Evolutionary conservation across 2,888 invertebrate genomes (phyloP), one percentile per base, ranked within the genome.

Genomic region (Eilema caniola): DNA sequence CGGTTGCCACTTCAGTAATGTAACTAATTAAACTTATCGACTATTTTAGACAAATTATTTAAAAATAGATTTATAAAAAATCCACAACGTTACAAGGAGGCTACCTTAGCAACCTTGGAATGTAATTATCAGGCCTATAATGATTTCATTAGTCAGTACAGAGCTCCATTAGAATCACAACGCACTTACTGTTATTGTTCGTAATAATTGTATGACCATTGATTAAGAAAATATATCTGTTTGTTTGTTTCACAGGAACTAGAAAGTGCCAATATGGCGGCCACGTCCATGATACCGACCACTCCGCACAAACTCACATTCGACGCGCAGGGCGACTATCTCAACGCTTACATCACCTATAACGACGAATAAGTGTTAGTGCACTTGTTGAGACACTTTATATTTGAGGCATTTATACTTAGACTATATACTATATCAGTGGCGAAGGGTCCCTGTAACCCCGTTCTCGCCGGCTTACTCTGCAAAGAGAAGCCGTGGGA

Each of bases 321-420:
- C 11, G 92, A 93, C n/a, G 71, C 87, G 0, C 89, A 88, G 4
- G 88, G 85, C 0, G 92, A 93, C 66, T 94, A 92, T 71, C 85
- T 93, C 20, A 91, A 90, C 77, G 93, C 92, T 0, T 93, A 92
- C 73, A 90, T 93, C 28, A 90, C 88, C 16, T 93, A 92, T 71
- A 89, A 88, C 47, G 91, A 92, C 61, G 89, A 89, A 53, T 88
- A 64, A 53, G 11, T 10, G 23, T 23, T 24, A 59, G 23, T 57
- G 16, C 14, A 28, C 3, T 47, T 37, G 24, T 23, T 2, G 37
- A 16, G 16, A 62, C 62, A 62, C 8, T 56, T 12, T 57, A 14
- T 61, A 61, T 31, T 31, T 33, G 61, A 23, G 16, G 61, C n/a
- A 62, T 62, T 62, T 33, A 28, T 28, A 28, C 3, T 28, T 28